These are phyloP conservation scores for Odontomachus brunneus DNA, from an alignment of 1,140 invertebrate species.

Conservation along the genomic window DNA sequence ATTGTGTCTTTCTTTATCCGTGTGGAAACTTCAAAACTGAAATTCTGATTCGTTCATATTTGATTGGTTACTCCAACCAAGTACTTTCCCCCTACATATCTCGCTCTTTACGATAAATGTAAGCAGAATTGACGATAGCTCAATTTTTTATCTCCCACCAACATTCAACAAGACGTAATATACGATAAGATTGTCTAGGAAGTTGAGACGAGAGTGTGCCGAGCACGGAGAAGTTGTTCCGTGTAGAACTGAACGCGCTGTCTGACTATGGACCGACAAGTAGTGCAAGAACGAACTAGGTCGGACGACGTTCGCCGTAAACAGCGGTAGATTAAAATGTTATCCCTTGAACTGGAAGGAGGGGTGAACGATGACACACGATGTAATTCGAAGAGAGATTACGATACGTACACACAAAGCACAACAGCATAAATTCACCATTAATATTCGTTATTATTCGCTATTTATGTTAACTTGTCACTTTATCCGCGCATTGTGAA, in stretches of 20 bases:
- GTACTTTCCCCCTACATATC: no score
- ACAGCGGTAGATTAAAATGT: conserved; percentile 26
- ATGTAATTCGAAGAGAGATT: not conserved
- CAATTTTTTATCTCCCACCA: not conserved
- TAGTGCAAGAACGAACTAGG: conserved; percentile 44
- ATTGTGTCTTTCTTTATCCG: no score
- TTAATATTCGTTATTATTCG: no score
- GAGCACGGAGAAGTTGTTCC: not conserved
- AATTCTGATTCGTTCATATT: no score
- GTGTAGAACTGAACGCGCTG: not conserved
- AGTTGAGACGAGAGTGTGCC: conserved; percentile 17
- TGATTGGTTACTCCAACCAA: no score
- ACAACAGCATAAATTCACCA: no score
- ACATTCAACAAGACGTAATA: not conserved
- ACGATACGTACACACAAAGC: not conserved
- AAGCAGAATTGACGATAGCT: not conserved
- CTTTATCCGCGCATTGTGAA: no score
- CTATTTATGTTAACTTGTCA: no score
- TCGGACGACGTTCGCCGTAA: conserved; percentile 32
- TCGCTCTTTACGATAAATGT: conserved; percentile 4
- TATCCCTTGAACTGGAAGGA: conserved; percentile 6
- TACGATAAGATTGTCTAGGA: conserved; percentile 6
- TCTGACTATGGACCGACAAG: conserved; percentile 26
- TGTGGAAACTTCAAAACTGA: no score
- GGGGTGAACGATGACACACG: no score